A percentile compares a stretch with the other conserved stretches of the same genome.
These are phyloP conservation scores for Phenganax marumi DNA, from an alignment of 92 coral and sea anemone genomes.

Conservation along the genomic window DNA sequence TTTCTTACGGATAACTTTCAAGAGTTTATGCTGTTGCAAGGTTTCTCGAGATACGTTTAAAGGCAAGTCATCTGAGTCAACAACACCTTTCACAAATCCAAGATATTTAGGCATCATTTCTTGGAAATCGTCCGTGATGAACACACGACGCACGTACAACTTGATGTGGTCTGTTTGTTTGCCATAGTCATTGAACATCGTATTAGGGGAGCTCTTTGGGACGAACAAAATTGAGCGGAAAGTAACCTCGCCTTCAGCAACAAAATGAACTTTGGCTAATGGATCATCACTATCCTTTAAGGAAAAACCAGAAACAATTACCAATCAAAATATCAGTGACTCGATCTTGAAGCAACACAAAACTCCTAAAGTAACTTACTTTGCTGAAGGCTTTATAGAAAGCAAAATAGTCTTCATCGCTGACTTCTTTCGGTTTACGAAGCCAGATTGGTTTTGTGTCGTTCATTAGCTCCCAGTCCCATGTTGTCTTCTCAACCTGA, in stretches of 20 bases:
- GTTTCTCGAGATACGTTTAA: constrained; percentile 96
- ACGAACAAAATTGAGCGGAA: constrained; percentile 97
- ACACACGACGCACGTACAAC: constrained; percentile 95
- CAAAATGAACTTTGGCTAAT: constrained; percentile 88
- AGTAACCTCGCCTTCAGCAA: constrained; percentile 99
- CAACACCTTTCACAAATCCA: constrained; percentile 84
- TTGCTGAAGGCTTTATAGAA: constrained; percentile 97
- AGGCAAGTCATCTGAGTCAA: constrained; percentile 96
- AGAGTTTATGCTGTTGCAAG: constrained; percentile 95
- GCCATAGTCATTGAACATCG: constrained; percentile 94
- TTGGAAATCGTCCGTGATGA: constrained; percentile 99
- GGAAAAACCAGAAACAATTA: background rate
- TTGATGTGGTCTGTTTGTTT: constrained; percentile 95
- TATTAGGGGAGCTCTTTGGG: constrained; percentile 72
- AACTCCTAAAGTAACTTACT: constrained; percentile 46
- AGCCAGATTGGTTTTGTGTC: constrained; percentile 97
- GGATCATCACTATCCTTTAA: constrained; percentile 92
- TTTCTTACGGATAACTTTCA: constrained; percentile 96
- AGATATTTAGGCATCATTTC: constrained; percentile 99
- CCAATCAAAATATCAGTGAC: background rate
- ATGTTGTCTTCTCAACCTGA: constrained; percentile 92
- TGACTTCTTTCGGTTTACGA: constrained; percentile 93
- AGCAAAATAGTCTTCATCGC: constrained; percentile 88
- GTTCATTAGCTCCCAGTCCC: constrained; percentile 99
- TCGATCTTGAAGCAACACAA: background rate